A percentile compares a stretch with the other conserved stretches of the same genome.
phyloP scores from a whole-genome alignment of 2,888 invertebrate genomes.

The Hermodice carunculata region DNA sequence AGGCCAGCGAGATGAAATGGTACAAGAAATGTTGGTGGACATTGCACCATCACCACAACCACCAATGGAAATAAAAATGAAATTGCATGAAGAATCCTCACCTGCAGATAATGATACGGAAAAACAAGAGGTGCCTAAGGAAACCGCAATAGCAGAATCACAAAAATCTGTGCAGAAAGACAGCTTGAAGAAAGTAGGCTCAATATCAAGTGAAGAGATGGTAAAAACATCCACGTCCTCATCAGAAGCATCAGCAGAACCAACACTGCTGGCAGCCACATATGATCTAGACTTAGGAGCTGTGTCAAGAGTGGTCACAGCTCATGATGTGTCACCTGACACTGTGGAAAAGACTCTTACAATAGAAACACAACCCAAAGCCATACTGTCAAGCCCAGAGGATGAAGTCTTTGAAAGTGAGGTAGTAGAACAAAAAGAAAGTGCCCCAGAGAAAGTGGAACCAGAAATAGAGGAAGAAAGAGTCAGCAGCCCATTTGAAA shows the following conservation, averaged over 20 bases:
- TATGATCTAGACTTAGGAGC: constrained; percentile 77
- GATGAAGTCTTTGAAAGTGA: constrained; percentile 70
- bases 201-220: constrained; percentile 56
- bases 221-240: constrained; percentile 71
- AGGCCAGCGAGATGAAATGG: constrained; percentile 50
- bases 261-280: constrained; percentile 89
- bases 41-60: constrained; percentile 34
- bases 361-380: constrained; percentile 71
- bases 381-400: constrained; percentile 68
- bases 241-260: constrained; percentile 87
- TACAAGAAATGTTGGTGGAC: constrained; percentile 48
- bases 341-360: constrained; percentile 70
- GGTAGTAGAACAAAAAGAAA: constrained; percentile 48
- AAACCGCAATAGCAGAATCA: not conserved
- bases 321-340: constrained; percentile 66
- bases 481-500: constrained; percentile 60
- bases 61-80: constrained; percentile 10
- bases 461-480: constrained; percentile 26
- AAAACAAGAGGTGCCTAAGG: not conserved
- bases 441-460: constrained; percentile 35
- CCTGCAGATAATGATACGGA: not conserved
- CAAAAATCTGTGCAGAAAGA: constrained; percentile 7
- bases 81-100: not conserved
- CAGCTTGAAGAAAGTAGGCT: constrained; percentile 23
- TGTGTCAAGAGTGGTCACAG: constrained; percentile 70